Evolutionary conservation across 2,888 invertebrate species (phyloP).

Genomic region (Tenthredo amoena): DNA sequence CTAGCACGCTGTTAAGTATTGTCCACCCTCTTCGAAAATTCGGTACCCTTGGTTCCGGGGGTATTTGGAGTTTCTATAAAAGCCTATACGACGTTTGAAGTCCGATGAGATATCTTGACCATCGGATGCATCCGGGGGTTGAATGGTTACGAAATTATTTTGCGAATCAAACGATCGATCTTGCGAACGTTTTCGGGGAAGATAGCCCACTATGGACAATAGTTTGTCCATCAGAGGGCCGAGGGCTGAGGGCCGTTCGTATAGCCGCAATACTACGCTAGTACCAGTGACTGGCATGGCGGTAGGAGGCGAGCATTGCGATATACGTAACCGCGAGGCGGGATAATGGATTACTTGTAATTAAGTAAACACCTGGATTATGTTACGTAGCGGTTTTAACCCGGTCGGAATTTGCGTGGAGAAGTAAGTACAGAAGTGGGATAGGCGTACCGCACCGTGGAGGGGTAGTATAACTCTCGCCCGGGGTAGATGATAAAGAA

Average conservation of each 20-base stretch:
- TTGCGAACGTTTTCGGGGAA: not conserved
- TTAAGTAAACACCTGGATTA: conserved; percentile 69
- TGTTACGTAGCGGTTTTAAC: conserved; percentile 46
- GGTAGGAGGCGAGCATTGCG: conserved; percentile 44
- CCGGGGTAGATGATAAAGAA: not conserved
- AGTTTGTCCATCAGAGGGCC: conserved; percentile 20
- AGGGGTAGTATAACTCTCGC: not conserved
- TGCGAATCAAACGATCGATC: not conserved
- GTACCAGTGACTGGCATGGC: conserved; percentile 45
- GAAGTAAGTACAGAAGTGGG: not conserved
- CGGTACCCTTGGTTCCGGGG: conserved; percentile 47
- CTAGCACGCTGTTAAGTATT: conserved; percentile 43
- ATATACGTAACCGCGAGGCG: conserved; percentile 41
- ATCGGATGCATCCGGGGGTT: not conserved
- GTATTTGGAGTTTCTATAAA: not conserved
- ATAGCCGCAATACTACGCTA: conserved; percentile 22
- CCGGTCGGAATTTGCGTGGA: not conserved
- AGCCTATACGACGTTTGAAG: no score
- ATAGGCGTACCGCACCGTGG: not conserved
- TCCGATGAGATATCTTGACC: not conserved
- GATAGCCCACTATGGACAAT: conserved; percentile 12
- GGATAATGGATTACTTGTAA: conserved; percentile 73
- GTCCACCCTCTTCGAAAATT: conserved; percentile 46
- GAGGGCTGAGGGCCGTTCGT: conserved; percentile 24
- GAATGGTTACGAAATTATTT: not conserved